These are phyloP conservation scores for Acrocephalus arundinaceus DNA, from an alignment of 2,113 vertebrate species.

Conservation along the genomic window DNA sequence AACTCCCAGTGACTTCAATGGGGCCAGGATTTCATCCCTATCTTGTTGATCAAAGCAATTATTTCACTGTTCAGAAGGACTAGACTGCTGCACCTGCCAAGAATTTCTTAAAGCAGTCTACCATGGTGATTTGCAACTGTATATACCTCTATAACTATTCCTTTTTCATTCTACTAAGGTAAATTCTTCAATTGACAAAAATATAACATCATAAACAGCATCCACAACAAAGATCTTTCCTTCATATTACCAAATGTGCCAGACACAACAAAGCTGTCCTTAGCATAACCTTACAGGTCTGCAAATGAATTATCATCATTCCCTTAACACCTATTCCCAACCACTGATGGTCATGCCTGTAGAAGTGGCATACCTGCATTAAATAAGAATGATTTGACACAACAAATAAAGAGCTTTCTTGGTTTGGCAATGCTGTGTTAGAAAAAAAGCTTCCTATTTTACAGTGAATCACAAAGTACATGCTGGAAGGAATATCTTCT, in stretches of 20 bases:
- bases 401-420: not conserved
- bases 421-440: not conserved
- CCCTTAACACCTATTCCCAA: not conserved
- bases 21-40: not conserved
- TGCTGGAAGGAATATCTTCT: not conserved
- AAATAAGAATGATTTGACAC: not conserved
- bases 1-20: not conserved
- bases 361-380: not conserved
- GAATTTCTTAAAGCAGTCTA: constrained; percentile 37
- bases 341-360: not conserved
- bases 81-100: constrained; percentile 1
- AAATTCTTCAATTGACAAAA: not conserved
- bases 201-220: not conserved
- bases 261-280: not conserved
- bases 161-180: not conserved
- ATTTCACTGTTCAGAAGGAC: constrained; percentile 29
- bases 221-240: not conserved
- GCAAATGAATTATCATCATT: not conserved
- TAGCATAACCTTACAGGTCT: not conserved
- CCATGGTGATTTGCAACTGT: not conserved
- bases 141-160: not conserved
- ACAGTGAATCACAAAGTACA: not conserved
- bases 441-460: not conserved
- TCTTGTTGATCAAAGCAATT: constrained; percentile 22
- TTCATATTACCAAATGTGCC: not conserved